phyloP scores from a whole-genome alignment of 2,113 vertebrate species.

The Clarias gariepinus region DNA sequence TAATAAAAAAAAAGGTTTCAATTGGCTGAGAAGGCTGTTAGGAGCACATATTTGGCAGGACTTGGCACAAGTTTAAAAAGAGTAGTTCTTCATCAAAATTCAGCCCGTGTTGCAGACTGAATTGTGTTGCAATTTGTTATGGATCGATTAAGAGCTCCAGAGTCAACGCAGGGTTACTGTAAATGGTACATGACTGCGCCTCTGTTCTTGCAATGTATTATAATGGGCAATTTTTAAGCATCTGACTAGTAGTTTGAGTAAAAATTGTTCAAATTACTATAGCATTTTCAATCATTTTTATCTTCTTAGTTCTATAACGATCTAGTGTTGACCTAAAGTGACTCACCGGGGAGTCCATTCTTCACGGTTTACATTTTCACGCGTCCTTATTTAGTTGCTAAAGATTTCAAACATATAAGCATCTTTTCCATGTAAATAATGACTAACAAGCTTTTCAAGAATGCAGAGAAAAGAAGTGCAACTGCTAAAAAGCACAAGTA shows the following conservation, averaged over 20 bases:
- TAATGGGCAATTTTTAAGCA: slow-evolving; percentile 17
- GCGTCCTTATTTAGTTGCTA: background rate
- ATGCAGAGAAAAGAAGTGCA: background rate
- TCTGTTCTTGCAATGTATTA: slow-evolving; percentile 8
- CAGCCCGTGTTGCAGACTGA: slow-evolving; percentile 44
- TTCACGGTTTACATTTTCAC: background rate
- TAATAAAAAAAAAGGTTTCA: slow-evolving; percentile 55
- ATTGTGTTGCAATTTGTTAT: slow-evolving; percentile 61
- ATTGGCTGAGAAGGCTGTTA: slow-evolving; percentile 57
- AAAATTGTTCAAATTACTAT: slow-evolving; percentile 1
- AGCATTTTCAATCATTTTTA: background rate
- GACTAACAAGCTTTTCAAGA: slow-evolving; percentile 2
- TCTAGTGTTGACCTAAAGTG: background rate
- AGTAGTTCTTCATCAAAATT: slow-evolving; percentile 59
- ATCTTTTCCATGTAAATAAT: background rate
- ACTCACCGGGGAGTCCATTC: background rate
- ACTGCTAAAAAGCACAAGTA: background rate
- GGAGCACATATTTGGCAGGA: slow-evolving; percentile 61
- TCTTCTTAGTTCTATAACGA: slow-evolving; percentile 15
- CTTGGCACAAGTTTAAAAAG: slow-evolving; percentile 59
- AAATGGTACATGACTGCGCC: slow-evolving; percentile 1
- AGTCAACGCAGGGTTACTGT: slow-evolving; percentile 32
- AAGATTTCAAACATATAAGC: background rate
- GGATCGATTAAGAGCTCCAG: slow-evolving; percentile 52
- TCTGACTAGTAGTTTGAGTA: background rate